Base-by-base conservation (phyloP, 2,797 vertebrate species). In the Pangasius krempfi region DNA sequence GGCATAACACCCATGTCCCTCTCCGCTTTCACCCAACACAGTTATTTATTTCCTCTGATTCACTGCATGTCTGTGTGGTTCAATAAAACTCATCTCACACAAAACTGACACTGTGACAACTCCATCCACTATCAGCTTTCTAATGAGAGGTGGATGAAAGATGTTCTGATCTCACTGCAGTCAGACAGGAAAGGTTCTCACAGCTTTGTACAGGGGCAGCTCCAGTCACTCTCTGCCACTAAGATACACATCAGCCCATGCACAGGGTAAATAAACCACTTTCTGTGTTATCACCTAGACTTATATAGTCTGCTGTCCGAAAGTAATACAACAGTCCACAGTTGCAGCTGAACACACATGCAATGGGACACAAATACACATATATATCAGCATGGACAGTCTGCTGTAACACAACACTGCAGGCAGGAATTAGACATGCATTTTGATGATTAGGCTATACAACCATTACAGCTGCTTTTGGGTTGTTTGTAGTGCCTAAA, bases 311-410 rank as follows among this genome's bases (percentile, higher is more conserved):
- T 86, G 16, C 52, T 73, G 16, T 76, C 56, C 6, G 16, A 2
- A 44, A 84, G 27, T 50, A 47, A 16, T 58, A n/a, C 70, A 56
- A 16, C 13, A 47, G 37, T 86, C 7, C 37, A 79, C 18, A 79
- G 73, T 25, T 52, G 84, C 84, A 68, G 30, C 10, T 54, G 92
- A 88, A 89, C 70, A 88, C 84, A 88, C 86, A 92, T 47, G 12
- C 78, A 88, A 87, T 86, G 83, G 68, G 47, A 78, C 54, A 90
- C 85, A 86, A 56, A 83, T 88, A 88, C 44, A 33, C n/a, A 56
- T n/a, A 40, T 14, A 52, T 10, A 18, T 66, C 16, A 73, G 18
- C 54, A 78, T 78, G 52, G 47, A 37, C 27, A 76, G 66, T 44
- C 52, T 83, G 18, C 80, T 52, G 87, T 58, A 64, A 60, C 22